phyloP scores from a whole-genome alignment of 2,797 vertebrate genomes.

The Dendrocincla fuliginosa region DNA sequence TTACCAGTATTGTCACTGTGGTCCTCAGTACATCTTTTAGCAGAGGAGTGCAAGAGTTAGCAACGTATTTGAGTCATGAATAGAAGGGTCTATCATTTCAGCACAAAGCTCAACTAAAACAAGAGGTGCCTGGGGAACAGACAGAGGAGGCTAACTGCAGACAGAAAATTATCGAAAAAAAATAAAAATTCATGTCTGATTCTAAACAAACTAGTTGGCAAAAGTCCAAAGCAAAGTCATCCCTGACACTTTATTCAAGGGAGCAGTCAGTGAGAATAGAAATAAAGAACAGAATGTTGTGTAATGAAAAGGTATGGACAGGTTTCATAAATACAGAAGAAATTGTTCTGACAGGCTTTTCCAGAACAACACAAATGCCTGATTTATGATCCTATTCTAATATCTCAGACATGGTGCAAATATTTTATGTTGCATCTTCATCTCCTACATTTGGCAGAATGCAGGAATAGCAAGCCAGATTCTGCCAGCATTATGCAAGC shows the following conservation, averaged over 20 bases:
- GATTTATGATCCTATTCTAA: not conserved
- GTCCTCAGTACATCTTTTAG: not conserved
- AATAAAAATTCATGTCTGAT: not conserved
- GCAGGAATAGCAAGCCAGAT: not conserved
- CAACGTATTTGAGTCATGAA: not conserved
- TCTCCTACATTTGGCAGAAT: not conserved
- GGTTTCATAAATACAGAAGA: not conserved
- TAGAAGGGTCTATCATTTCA: not conserved
- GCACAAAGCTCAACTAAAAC: not conserved
- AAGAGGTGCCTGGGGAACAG: not conserved
- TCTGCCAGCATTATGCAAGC: not conserved
- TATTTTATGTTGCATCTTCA: not conserved
- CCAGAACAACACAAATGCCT: not conserved
- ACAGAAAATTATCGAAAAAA: not conserved
- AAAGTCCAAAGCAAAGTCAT: not conserved
- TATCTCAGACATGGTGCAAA: not conserved
- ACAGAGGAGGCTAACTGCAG: not conserved
- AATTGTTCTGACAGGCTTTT: not conserved
- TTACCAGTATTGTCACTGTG: not conserved
- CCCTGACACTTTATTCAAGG: not conserved
- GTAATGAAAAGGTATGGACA: not conserved
- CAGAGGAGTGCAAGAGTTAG: not conserved
- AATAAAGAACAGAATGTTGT: not conserved
- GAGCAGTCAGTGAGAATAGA: not conserved
- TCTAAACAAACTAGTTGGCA: not conserved